Evolutionary conservation across 2,113 vertebrate genomes (phyloP), one percentile per base, ranked within the genome.

Genomic region (Casuarius casuarius): DNA sequence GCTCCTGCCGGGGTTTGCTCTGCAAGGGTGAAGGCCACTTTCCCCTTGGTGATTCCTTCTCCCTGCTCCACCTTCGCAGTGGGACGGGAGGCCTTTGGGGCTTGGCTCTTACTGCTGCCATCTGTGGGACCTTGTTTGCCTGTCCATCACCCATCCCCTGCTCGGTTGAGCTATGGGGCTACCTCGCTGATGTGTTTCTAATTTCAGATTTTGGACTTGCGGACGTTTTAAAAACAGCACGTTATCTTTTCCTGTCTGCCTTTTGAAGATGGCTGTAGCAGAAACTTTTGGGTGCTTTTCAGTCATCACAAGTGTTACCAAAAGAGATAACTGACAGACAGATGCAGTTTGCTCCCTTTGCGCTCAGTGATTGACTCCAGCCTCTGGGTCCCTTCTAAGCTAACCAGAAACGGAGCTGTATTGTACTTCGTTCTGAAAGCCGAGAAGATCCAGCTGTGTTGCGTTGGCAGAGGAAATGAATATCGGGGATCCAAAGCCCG

Each of bases 101-200:
- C 56, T 89, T 46, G 29, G 61, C 51, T 89, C 49, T 33, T 33
- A 9, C 16, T 2, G 0, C 29, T 71, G 35, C 40, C 12, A 0
- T 77, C 68, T 72, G 61, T 44, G 52, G 71, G 26, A 42, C 62
- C 15, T 73, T 49, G 4, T 65, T 76, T 59, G 78, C 5, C n/a
- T 28, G 25, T 20, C 56, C 84, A 17, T 58, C 70, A 40, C 35
- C 15, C 5, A 2, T 87, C 11, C 28, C 56, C 44, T 79, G 58
- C 59, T 66, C 46, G 28, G 51, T 35, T 12, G 52, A 51, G 48
- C 62, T 40, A 0, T 77, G 0, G 0, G 67, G 74, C 49, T 81
- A 56, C 84, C 48, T 84, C 56, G 1, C 54, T 59, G 76, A 22
- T 11, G 0, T 3, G 10, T 68, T 84, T 62, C 29, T 76, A 33